These are phyloP conservation scores for Hipposideros larvatus DNA, from an alignment of 2,797 vertebrate species.

Conservation along the genomic window DNA sequence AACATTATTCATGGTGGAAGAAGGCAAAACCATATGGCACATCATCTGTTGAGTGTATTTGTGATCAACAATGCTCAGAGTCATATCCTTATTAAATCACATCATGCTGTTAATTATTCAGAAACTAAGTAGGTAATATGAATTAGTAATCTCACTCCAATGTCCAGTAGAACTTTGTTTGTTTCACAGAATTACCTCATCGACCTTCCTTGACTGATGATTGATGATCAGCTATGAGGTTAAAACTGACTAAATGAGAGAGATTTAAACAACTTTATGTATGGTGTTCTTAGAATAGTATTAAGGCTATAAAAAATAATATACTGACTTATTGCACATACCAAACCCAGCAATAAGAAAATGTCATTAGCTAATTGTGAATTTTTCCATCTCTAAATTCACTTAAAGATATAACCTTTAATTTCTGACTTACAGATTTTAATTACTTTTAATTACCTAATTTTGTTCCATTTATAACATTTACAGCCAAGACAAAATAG, in stretches of 20 bases:
- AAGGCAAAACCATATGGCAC: constrained; percentile 44
- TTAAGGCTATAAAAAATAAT: background rate
- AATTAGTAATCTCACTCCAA: background rate
- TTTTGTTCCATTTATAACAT: constrained; percentile 10
- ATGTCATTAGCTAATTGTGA: constrained; percentile 9
- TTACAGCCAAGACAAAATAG: background rate
- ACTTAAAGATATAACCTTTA: constrained; percentile 6
- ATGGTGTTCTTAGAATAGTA: background rate
- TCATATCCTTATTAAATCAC: background rate
- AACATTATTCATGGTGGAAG: constrained; percentile 50
- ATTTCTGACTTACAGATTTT: constrained; percentile 17
- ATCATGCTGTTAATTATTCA: background rate
- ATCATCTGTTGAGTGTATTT: constrained; percentile 52
- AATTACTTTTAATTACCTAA: constrained; percentile 47
- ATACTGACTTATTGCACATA: background rate
- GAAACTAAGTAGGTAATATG: background rate
- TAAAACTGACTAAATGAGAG: background rate
- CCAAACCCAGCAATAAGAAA: background rate
- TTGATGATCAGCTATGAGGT: background rate
- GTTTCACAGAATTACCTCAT: background rate
- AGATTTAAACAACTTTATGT: background rate
- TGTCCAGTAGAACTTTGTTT: background rate
- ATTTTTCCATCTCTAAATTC: constrained; percentile 28
- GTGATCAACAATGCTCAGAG: background rate
- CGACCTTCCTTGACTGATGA: background rate